Evolutionary conservation across 2,888 invertebrate species (phyloP).

Genomic region (Muschampia plurimacula): DNA sequence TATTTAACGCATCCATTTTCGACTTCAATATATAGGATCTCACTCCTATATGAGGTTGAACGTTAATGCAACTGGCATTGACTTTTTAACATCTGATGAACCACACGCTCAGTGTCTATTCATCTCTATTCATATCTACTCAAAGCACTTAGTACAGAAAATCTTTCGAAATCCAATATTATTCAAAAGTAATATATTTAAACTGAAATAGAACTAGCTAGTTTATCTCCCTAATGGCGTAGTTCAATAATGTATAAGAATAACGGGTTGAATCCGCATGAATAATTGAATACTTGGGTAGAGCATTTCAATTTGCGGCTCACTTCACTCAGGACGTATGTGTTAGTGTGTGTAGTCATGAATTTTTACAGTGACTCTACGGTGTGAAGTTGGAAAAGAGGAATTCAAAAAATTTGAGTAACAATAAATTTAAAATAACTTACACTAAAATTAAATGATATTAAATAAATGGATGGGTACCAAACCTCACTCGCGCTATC

Average conservation of each 20-base stretch:
- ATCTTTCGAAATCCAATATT: background rate
- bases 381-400: background rate
- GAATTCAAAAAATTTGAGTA: background rate
- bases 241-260: slow-evolving; percentile 24
- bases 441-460: background rate
- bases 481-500: too few relatives aligned
- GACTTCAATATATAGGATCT: too few relatives aligned
- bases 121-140: too few relatives aligned
- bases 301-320: slow-evolving; percentile 35
- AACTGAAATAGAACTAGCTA: background rate
- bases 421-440: background rate
- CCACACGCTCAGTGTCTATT: too few relatives aligned
- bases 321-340: slow-evolving; percentile 1
- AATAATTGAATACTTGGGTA: slow-evolving; percentile 15
- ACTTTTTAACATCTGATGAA: too few relatives aligned
- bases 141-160: too few relatives aligned
- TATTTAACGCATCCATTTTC: too few relatives aligned
- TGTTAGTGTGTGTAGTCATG: background rate
- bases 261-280: slow-evolving; percentile 16
- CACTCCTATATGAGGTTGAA: too few relatives aligned
- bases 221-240: slow-evolving; percentile 19
- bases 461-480: too few relatives aligned
- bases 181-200: background rate
- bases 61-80: too few relatives aligned
- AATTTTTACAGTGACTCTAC: background rate